Base-by-base conservation (phyloP, 2,888 invertebrate species). In the Xanthorhoe designata region DNA sequence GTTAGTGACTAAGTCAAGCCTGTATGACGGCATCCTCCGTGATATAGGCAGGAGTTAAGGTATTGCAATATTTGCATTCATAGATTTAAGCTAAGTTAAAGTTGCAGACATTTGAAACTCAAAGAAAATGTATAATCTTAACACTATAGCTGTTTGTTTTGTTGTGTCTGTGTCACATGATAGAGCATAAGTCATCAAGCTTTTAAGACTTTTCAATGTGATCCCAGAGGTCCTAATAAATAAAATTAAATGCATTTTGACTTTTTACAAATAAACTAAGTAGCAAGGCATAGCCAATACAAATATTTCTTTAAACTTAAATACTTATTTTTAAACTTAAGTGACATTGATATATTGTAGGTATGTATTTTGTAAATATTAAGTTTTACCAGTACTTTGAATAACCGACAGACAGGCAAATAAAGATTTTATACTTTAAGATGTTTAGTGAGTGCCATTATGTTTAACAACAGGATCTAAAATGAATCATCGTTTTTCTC, bases 1-100 rank as follows among this genome's bases (percentile, higher is more conserved):
- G 64, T 64, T 59, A 13, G 59, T 55, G 59, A 60, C 54, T 64
- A 55, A 59, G 49, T n/a, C 45, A 57, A 19, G 45, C 17, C 50
- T 54, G 38, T 9, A 55, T 50, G 55, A 64, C 54, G 50, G 55
- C 55, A 64, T 60, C 64, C 49, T 59, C 15, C 35, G 15, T 45
- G 15, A 35, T 47, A 58, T 18, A 53, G 59, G 15, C 35, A 49
- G 53, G 49, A 24, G 15, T 17, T 47, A 38, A 32, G 15, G 6
- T 38, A 32, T 49, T 49, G 32, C 59, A 49, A 7, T 24, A 18
- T 45, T 45, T 15, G 15, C 47, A 15, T 17, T 6, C 17, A 47
- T 47, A 47, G 47, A 47, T 17, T 47, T 47, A 6, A 15, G 17
- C 17, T 17, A 17, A 47, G 15, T 45, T 38, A 35, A 35, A 35